These are phyloP conservation scores for Dicranocentrus wangi DNA, from an alignment of 2,888 invertebrate species.

Conservation along the genomic window DNA sequence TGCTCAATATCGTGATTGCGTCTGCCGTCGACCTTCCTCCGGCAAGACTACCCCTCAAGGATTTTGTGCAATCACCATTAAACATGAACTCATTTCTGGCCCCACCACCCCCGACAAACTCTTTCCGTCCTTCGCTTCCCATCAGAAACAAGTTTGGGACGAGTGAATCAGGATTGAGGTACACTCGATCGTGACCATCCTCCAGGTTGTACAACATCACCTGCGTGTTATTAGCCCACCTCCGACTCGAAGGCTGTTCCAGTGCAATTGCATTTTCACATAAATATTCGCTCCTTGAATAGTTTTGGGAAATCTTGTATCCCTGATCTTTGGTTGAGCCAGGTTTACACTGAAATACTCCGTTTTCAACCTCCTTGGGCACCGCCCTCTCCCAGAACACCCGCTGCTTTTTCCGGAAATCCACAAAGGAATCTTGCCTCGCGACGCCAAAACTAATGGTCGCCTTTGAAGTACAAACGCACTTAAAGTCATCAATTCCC, in stretches of 20 bases:
- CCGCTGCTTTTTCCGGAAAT: not conserved
- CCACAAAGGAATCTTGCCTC: not conserved
- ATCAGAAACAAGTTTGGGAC: slow-evolving; percentile 10
- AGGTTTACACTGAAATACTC: slow-evolving; percentile 12
- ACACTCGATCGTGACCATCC: slow-evolving; percentile 33
- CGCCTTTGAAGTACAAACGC: not conserved
- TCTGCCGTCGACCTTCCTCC: not conserved
- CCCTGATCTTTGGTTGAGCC: not conserved
- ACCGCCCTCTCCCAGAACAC: not conserved
- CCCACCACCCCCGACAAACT: slow-evolving; percentile 35
- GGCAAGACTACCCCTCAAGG: not conserved
- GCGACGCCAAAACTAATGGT: not conserved
- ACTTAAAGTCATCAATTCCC: not conserved
- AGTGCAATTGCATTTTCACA: slow-evolving; percentile 47
- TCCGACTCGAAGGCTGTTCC: too few species aligned
- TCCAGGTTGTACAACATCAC: slow-evolving; percentile 27
- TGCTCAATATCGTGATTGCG: not conserved
- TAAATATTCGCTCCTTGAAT: not conserved
- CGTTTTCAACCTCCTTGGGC: not conserved
- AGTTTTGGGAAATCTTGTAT: not conserved
- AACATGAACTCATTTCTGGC: not conserved
- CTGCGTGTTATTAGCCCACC: too few species aligned
- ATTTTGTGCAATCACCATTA: not conserved
- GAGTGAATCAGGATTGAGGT: not conserved
- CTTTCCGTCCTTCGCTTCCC: slow-evolving; percentile 29